Conservation (phyloP, 2,113 vertebrate species). For the Planiliza haematocheilus region DNA sequence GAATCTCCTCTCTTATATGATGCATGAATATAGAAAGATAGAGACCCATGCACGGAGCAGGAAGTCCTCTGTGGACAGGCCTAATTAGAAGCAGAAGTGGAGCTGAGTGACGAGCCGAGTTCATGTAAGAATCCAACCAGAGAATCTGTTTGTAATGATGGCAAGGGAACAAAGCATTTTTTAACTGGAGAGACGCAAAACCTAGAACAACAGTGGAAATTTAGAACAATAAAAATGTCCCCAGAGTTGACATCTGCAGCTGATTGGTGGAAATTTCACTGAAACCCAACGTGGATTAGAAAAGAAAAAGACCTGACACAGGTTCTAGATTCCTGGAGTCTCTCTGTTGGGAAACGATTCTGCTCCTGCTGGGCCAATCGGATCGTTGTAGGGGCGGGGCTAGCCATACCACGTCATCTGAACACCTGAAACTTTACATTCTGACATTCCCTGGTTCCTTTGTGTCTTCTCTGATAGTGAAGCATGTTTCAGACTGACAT, state of each 20-base stretch:
- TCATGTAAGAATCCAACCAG: constrained; percentile 28
- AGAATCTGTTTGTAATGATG: constrained; percentile 20
- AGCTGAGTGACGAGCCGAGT: constrained; percentile 56
- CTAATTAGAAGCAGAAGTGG: constrained; percentile 72
- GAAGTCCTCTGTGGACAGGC: constrained; percentile 63
- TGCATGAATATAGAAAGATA: constrained; percentile 7
- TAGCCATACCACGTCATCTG: no score
- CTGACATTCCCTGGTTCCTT: no score
- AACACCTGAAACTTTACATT: no score
- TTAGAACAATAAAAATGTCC: neutral
- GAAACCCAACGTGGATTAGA: neutral
- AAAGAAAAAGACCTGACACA: no score
- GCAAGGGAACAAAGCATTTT: neutral
- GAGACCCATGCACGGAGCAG: neutral
- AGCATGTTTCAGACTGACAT: no score
- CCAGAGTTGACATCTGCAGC: neutral
- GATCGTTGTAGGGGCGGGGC: no score
- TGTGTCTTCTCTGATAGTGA: no score
- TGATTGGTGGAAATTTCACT: neutral
- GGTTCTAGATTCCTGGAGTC: no score
- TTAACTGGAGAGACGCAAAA: neutral
- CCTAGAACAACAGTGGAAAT: neutral
- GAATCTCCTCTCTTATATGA: neutral
- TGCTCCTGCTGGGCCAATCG: no score
- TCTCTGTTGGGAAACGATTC: no score